A percentile compares a stretch with the other conserved stretches of the same genome.
Conservation (phyloP, 2,888 invertebrate species). For the Drosophila cognata region DNA sequence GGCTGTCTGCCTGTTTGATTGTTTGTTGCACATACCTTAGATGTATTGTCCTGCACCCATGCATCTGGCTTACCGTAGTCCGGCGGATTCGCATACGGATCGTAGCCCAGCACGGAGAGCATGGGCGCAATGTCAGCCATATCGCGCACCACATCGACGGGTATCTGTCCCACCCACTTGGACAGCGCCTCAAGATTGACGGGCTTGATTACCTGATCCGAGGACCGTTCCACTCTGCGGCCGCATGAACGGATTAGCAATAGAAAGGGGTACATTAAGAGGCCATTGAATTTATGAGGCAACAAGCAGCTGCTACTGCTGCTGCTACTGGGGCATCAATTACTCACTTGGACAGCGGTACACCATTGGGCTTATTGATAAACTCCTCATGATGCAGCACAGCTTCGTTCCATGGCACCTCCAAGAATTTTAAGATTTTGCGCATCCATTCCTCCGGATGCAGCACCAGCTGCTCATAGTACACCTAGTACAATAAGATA, state of each 20-base stretch:
- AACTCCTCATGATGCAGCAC: constrained; percentile 99
- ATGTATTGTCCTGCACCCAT: constrained; percentile 89
- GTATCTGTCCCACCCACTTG: constrained; percentile 96
- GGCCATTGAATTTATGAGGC: neutral
- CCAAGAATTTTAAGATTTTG: constrained; percentile 94
- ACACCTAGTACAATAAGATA: constrained; percentile 87
- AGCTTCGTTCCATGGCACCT: constrained; percentile 97
- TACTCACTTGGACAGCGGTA: constrained; percentile 96
- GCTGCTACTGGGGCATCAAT: neutral
- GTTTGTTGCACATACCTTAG: constrained; percentile 83
- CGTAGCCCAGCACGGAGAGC: constrained; percentile 96
- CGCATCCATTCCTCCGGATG: constrained; percentile 96
- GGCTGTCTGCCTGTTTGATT: constrained; percentile 56
- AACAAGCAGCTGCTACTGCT: constrained; percentile 4
- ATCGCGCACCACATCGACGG: constrained; percentile 95
- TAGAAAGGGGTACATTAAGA: constrained; percentile 29
- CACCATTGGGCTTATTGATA: constrained; percentile 97
- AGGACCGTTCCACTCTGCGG: constrained; percentile 96
- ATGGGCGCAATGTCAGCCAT: constrained; percentile 98
- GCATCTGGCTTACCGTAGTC: constrained; percentile 95
- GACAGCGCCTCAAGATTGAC: constrained; percentile 97
- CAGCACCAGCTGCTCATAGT: constrained; percentile 98
- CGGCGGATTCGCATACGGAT: constrained; percentile 98
- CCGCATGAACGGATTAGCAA: constrained; percentile 38
- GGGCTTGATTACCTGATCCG: constrained; percentile 99